These are phyloP conservation scores for Aphaenogaster ashmeadi DNA, from an alignment of 1,140 invertebrate species.

Conservation along the genomic window DNA sequence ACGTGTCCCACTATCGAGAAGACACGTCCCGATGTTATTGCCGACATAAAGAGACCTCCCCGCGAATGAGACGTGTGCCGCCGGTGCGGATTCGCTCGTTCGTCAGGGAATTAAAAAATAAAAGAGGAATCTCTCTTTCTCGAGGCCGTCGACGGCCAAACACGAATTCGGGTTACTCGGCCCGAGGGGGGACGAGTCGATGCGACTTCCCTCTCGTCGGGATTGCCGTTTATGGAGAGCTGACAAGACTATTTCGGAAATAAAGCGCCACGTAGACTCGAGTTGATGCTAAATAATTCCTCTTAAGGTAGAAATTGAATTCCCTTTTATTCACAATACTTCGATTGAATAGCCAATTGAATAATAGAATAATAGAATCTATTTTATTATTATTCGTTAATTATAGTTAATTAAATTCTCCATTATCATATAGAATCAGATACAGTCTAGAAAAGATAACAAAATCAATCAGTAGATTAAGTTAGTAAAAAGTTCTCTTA, in stretches of 20 bases:
- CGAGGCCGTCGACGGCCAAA: not conserved
- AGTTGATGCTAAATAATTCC: constrained; percentile 21
- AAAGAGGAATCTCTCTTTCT: constrained; percentile 23
- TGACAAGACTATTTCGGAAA: constrained; percentile 12
- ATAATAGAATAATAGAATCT: not conserved
- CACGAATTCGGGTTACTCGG: constrained; percentile 32
- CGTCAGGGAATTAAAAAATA: constrained; percentile 37
- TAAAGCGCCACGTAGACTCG: not conserved
- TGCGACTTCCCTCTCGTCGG: not conserved
- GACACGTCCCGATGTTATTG: constrained; percentile 45
- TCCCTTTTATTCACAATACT: not conserved
- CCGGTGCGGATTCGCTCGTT: constrained; percentile 23
- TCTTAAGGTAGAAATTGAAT: not conserved
- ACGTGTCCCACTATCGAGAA: constrained; percentile 65
- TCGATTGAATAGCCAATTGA: not conserved
- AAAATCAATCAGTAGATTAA: not conserved
- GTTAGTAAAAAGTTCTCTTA: not conserved
- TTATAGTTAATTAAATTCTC: constrained; percentile 2
- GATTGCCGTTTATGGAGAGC: constrained; percentile 10
- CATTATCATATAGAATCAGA: not conserved
- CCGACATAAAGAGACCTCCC: constrained; percentile 31
- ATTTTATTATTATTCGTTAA: not conserved
- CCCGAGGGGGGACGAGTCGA: not conserved
- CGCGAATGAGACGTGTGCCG: constrained; percentile 13
- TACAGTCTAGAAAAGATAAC: not conserved